Base-by-base conservation (phyloP, 2,113 vertebrate genomes). In the Strigops habroptila region DNA sequence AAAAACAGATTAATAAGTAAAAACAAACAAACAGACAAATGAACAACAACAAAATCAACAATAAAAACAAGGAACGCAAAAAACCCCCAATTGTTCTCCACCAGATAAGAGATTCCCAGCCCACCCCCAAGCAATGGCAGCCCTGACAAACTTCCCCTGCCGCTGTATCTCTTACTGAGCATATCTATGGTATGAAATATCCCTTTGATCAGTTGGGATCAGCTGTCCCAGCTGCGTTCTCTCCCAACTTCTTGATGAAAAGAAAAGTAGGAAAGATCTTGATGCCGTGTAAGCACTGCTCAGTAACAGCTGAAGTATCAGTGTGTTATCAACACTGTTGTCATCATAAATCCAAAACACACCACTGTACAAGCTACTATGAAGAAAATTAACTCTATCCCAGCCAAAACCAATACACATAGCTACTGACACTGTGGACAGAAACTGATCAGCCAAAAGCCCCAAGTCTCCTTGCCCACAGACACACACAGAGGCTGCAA, bases 281-380 rank as follows among this genome's bases (percentile, higher is more conserved):
- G 49, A 35, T 1, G 1, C 18, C 73, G 21, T 55, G 28, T 27
- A 68, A 88, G 31, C 22, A n/a, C 35, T 37, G 35, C 31, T 74
- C 35, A 67, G 14, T 57, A 52, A 12, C 8, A 84, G 11, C n/a
- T 43, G 17, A 68, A 83, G 22, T 3, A 35, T n/a, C 4, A 0
- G 0, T 31, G 10, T n/a, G 6, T 60, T 64, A 64, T 43, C 52
- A 69, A 18, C 0, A 0, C 21, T 48, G 19, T 18, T 80, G 57
- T 48, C 48, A 63, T 24, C 59, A 59, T 14, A 77, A 68, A 81
- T 30, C 49, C 79, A 60, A 75, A 82, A 7, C 27, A 24, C 24
- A 77, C 8, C 62, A 12, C 22, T 9, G 1, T 15, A 37, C 12
- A 28, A 73, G 43, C 7, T 48, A 18, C 37, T 25, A 1, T 21